A percentile compares a stretch with the other conserved stretches of the same genome.
Conservation (phyloP, 2,113 vertebrate species). For the Labrus mixtus region DNA sequence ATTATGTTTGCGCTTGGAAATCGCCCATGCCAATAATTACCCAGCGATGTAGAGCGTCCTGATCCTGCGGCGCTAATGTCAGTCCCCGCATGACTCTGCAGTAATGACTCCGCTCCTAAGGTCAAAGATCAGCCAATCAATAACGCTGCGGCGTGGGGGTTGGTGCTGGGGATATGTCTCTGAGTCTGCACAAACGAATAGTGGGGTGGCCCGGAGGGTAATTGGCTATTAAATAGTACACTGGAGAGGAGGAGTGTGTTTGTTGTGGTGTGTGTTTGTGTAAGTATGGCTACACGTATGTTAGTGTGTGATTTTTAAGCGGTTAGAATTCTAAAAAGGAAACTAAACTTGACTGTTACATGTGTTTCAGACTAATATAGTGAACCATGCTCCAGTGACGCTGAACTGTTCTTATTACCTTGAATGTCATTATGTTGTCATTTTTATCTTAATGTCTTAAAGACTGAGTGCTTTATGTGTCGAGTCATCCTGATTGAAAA, state of each 20-base stretch:
- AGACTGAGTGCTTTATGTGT: too few species aligned
- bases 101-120: constrained; percentile 72
- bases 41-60: constrained; percentile 64
- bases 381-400: too few species aligned
- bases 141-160: constrained; percentile 49
- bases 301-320: too few species aligned
- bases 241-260: not conserved
- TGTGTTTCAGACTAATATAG: too few species aligned
- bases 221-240: constrained; percentile 76
- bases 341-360: too few species aligned
- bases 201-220: constrained; percentile 61
- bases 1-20: constrained; percentile 77
- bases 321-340: too few species aligned
- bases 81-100: constrained; percentile 66
- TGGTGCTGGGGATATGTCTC: constrained; percentile 49
- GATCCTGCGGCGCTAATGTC: constrained; percentile 65
- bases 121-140: constrained; percentile 79
- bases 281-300: not conserved
- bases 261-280: not conserved
- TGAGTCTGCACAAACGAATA: constrained; percentile 59
- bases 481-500: too few species aligned
- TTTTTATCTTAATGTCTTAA: too few species aligned
- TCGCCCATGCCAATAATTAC: constrained; percentile 73
- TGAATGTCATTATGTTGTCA: too few species aligned
- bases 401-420: too few species aligned